Conservation (phyloP, 2,797 vertebrate genomes). For the Emys orbicularis region DNA sequence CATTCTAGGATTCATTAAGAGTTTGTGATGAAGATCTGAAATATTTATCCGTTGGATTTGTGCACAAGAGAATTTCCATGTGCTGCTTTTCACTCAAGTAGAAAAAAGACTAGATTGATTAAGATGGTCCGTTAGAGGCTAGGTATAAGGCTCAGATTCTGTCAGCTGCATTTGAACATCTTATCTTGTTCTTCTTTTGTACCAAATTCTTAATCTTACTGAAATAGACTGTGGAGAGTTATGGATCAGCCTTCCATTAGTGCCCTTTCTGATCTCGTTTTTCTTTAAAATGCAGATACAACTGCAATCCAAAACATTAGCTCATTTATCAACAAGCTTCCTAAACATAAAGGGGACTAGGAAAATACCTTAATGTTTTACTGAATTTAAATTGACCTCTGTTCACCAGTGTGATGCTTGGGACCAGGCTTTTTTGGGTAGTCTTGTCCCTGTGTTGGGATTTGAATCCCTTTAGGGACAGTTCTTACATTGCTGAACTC, state of each 20-base stretch:
- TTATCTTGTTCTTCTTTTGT: not conserved
- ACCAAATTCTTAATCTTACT: not conserved
- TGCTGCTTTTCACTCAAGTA: not conserved
- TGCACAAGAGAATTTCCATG: not conserved
- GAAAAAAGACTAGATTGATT: not conserved
- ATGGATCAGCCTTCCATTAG: not conserved
- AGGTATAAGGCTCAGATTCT: not conserved
- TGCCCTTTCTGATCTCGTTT: not conserved
- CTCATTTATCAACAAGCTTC: not conserved
- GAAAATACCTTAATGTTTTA: not conserved
- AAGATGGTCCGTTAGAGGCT: not conserved
- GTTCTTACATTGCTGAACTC: not conserved
- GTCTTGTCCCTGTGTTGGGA: not conserved
- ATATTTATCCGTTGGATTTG: not conserved
- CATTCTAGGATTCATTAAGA: not conserved
- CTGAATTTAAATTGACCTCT: not conserved
- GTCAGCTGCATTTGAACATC: not conserved
- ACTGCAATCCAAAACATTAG: not conserved
- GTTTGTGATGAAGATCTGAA: not conserved
- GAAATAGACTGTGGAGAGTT: not conserved
- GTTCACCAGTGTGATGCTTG: not conserved
- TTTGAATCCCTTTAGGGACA: not conserved
- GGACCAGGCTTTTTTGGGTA: not conserved
- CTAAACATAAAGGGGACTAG: not conserved
- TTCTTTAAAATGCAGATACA: not conserved